Conservation (phyloP, 1,140 invertebrate species). For the Mactra quadrangularis region DNA sequence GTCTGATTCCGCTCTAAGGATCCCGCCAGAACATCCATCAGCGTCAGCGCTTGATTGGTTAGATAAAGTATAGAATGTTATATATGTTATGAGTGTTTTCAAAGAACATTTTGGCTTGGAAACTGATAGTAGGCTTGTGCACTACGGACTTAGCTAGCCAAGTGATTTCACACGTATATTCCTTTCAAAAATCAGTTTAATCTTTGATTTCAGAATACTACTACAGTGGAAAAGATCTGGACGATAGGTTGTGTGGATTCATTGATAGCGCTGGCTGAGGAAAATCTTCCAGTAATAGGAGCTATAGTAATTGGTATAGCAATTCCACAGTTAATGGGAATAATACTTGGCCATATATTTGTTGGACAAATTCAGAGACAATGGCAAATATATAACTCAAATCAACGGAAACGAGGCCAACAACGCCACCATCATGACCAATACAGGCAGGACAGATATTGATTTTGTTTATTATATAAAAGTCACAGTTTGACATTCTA, state of each 20-base stretch:
- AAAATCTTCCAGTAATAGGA: constrained; percentile 21
- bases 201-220: constrained; percentile 22
- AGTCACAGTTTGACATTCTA: too few relatives aligned
- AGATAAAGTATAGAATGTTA: too few relatives aligned
- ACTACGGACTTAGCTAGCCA: too few relatives aligned
- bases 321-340: constrained; percentile 39
- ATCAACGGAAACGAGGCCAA: neutral
- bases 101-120: too few relatives aligned
- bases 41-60: too few relatives aligned
- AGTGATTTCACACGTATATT: too few relatives aligned
- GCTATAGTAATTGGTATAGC: constrained; percentile 37
- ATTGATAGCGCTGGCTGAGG: neutral
- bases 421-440: neutral
- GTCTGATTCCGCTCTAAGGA: too few relatives aligned
- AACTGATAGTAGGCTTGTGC: too few relatives aligned
- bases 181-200: too few relatives aligned
- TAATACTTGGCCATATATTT: constrained; percentile 41
- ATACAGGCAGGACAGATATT: neutral
- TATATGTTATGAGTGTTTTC: too few relatives aligned
- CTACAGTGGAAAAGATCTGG: neutral
- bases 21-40: too few relatives aligned
- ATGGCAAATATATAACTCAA: constrained; percentile 8
- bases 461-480: too few relatives aligned
- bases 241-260: constrained; percentile 26
- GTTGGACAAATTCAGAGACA: constrained; percentile 42